Conservation (phyloP, 2,113 vertebrate genomes). For the Mastomys natalensis region DNA sequence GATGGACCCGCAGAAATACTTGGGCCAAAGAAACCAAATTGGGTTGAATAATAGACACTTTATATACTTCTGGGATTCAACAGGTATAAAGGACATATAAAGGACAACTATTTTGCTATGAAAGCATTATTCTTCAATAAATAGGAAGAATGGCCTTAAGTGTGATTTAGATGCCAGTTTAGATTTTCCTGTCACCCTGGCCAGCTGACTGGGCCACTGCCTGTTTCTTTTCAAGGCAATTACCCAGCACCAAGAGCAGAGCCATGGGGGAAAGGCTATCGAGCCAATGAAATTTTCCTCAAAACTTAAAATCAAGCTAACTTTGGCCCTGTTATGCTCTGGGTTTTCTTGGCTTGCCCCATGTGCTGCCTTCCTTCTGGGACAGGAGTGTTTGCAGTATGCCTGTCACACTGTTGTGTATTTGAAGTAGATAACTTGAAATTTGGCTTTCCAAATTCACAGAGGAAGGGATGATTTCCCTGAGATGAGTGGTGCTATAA, state of each 20-base stretch:
- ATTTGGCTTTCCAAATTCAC: not conserved
- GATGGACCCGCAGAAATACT: not conserved
- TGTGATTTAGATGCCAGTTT: not conserved
- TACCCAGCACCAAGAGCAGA: not conserved
- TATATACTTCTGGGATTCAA: not conserved
- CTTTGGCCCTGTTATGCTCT: not conserved
- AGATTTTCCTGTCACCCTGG: not conserved
- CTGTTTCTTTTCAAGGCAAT: not conserved
- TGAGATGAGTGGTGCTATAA: not conserved
- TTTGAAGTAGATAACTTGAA: not conserved
- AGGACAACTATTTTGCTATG: not conserved
- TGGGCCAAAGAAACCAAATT: not conserved
- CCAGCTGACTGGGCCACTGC: not conserved
- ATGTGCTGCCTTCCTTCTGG: not conserved
- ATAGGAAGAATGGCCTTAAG: not conserved
- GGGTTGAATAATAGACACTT: not conserved
- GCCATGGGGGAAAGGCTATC: not conserved
- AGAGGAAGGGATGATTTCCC: too few species aligned
- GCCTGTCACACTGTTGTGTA: not conserved
- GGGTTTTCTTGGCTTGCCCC: not conserved
- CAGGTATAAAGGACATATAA: not conserved
- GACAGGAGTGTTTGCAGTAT: not conserved
- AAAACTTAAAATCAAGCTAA: not conserved
- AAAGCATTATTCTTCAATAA: not conserved
- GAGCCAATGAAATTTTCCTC: not conserved